Evolutionary conservation across 2,888 invertebrate species (phyloP), one percentile per base, ranked within the genome.

Genomic region (Scaptomyza tumidula): DNA sequence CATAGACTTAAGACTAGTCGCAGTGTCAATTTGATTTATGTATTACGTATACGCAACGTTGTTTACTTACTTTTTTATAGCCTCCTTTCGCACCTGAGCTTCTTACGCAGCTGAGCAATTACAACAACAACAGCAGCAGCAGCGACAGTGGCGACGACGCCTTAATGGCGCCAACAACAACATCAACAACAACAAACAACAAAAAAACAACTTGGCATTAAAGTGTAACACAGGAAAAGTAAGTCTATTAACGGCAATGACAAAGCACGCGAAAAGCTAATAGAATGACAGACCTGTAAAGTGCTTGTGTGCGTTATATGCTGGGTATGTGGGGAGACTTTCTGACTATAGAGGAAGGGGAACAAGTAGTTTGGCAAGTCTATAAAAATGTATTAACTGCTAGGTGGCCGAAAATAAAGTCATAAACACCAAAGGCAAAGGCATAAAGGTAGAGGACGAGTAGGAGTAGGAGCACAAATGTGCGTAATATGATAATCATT

Each of bases 401-500:
- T 62, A 66, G 81, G 63, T 80, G 78, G 86, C 80, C 64, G 39
- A 86, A 83, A 86, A 83, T 86, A 84, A 88, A 83, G 87, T 86
- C 86, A 83, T 88, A 83, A 88, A 83, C 76, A 79, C 54, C 76
- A 79, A 60, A 58, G 58, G 41, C 59, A 35, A 1, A 13, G n/a
- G 5, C 24, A 24, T 19, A 19, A 19, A n/a, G 43, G 43, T 3
- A 11, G 35, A 35, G 37, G 24, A 24, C 4, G 24, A 24, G 6
- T 35, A n/a, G 10, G n/a, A 24, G 50, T 2, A 49, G n/a, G n/a
- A n/a, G 53, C 65, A 56, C 63, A 86, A 41, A 77, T 79, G 80
- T 76, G 76, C 86, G 88, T 88, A 88, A 87, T 85, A 85, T 85
- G 89, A 88, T 88, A 88, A 85, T 88, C 84, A 88, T 88, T 88